Conservation (phyloP, 2,888 invertebrate species). For the Cheilosia pagana region DNA sequence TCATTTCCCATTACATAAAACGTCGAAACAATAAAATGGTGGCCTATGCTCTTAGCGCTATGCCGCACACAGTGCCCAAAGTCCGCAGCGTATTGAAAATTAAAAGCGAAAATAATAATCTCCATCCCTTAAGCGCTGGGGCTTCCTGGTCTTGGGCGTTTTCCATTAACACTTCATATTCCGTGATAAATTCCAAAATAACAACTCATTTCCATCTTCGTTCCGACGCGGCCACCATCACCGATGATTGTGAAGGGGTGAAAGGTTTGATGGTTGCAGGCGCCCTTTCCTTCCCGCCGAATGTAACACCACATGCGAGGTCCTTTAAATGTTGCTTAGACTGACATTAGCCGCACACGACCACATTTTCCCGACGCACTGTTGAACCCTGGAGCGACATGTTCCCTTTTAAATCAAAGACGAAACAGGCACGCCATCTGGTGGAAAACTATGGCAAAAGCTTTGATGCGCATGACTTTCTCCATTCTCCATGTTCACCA, state of each 20-base stretch:
- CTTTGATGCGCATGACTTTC: constrained; percentile 42
- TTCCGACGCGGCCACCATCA: constrained; percentile 34
- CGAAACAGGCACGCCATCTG: constrained; percentile 43
- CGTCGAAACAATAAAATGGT: constrained; percentile 12
- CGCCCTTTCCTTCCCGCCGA: neutral
- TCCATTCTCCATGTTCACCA: constrained; percentile 48
- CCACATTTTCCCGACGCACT: constrained; percentile 21
- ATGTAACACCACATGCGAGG: neutral
- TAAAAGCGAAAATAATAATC: constrained; percentile 63
- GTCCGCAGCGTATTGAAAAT: constrained; percentile 40
- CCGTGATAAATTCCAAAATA: constrained; percentile 69
- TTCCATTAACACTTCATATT: constrained; percentile 74
- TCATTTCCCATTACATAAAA: no score
- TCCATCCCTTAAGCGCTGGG: constrained; percentile 5
- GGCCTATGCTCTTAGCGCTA: neutral
- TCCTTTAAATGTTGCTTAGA: constrained; percentile 19
- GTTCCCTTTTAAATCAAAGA: neutral
- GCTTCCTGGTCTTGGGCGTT: constrained; percentile 59
- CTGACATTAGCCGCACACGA: neutral
- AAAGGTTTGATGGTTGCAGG: neutral
- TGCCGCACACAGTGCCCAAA: neutral
- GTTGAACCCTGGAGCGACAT: constrained; percentile 27
- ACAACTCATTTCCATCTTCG: constrained; percentile 71
- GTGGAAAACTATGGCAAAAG: constrained; percentile 1
- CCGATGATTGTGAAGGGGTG: constrained; percentile 17